Conservation (phyloP, 2,888 invertebrate genomes). For the Cabera pusaria region DNA sequence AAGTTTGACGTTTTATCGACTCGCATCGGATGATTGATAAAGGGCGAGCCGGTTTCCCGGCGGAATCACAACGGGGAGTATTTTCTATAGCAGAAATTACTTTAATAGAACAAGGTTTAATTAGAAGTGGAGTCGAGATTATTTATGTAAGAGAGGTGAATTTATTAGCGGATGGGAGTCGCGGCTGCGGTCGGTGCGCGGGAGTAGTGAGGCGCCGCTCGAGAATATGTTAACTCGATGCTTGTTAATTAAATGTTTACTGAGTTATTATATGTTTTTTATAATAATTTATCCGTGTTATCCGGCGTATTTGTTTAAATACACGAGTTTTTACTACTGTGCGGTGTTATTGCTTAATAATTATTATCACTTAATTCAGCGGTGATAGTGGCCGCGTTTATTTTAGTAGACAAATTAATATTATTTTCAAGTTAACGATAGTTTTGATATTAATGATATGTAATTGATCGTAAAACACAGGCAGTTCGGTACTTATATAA, state of each 20-base stretch:
- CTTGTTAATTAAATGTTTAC: slow-evolving; percentile 7
- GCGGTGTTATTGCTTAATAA: too few relatives aligned
- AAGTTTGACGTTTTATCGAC: slow-evolving; percentile 58
- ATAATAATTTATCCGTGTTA: too few relatives aligned
- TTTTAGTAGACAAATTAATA: too few relatives aligned
- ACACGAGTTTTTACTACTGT: slow-evolving; percentile 1
- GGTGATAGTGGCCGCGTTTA: too few relatives aligned
- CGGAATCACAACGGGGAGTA: slow-evolving; percentile 68
- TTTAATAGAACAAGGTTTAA: slow-evolving; percentile 67
- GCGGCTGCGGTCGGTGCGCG: too few relatives aligned
- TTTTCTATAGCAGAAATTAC: slow-evolving; percentile 48
- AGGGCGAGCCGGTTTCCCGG: slow-evolving; percentile 32
- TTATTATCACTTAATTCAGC: too few relatives aligned
- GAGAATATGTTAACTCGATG: slow-evolving; percentile 2
- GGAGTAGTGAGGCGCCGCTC: slow-evolving; percentile 12
- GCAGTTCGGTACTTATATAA: too few relatives aligned
- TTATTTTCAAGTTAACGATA: too few relatives aligned
- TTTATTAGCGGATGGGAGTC: slow-evolving; percentile 28
- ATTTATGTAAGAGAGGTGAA: slow-evolving; percentile 34
- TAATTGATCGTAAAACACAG: too few relatives aligned
- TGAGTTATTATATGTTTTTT: slow-evolving; percentile 12
- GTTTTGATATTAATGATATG: too few relatives aligned
- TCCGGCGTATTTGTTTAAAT: not conserved
- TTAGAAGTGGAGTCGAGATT: slow-evolving; percentile 47
- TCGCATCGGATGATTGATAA: slow-evolving; percentile 34